Base-by-base conservation (phyloP, 2,888 invertebrate genomes). In the Noctua comes region DNA sequence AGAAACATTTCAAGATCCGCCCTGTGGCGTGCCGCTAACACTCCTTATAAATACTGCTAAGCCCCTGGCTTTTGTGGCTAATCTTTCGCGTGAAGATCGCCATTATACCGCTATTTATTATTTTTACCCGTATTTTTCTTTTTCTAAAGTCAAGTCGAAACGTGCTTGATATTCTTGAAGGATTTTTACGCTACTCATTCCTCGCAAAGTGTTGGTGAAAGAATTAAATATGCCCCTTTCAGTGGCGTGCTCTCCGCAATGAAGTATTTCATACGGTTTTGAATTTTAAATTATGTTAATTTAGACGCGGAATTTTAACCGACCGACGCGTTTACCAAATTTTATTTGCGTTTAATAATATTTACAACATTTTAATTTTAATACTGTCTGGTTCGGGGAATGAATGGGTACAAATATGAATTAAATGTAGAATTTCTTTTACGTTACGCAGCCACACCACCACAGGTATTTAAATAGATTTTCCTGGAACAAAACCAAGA, bases 31-130 rank as follows among this genome's bases (percentile, higher is more conserved):
- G 94, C 93, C 93, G 94, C 93, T 95, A 95, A 95, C 95, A 93
- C 95, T 95, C 93, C 95, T 96, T 96, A 96, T 96, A 96, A 96
- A 96, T 96, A 97, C 96, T 96, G 94, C 94, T 96, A 96, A 96
- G 95, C 95, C 95, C 91, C 91, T 92, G 94, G 96, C 96, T 96
- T 96, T 95, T 95, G 95, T 94, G 94, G 95, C 96, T 97, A 97
- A 97, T 96, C 96, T 96, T 96, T 95, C 93, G 95, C 96, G 95
- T 95, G 95, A 94, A 96, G 95, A 96, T 96, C 95, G 94, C 95
- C 94, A 95, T 96, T 96, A 96, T 94, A 94, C 95, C 93, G 94
- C 95, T 95, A 96, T 97, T 96, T 96, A 96, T 96, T 96, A 96
- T 96, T 96, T 95, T 92, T 91, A 92, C 92, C 91, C 93, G 91